phyloP scores from a whole-genome alignment of 92 coral and sea anemone genomes.

The Porites cylindrica region DNA sequence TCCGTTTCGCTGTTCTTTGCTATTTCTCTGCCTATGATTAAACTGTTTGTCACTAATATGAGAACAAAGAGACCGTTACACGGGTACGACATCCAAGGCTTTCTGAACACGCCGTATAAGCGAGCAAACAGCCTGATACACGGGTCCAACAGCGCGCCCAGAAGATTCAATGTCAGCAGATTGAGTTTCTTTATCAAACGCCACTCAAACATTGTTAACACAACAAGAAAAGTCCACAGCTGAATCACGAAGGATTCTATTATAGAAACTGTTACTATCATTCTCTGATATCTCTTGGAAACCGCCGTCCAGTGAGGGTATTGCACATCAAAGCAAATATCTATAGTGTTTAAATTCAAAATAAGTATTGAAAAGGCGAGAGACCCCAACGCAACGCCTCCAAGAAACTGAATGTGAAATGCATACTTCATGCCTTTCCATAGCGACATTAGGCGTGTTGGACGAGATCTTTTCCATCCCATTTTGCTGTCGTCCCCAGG shows the following conservation, averaged over 20 bases:
- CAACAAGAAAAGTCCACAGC: constrained; percentile 49
- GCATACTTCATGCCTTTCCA: neutral
- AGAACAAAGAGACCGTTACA: constrained; percentile 49
- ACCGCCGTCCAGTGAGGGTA: neutral
- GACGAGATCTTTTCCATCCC: constrained; percentile 55
- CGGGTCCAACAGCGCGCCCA: constrained; percentile 67
- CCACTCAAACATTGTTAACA: constrained; percentile 50
- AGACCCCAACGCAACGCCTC: neutral
- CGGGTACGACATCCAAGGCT: constrained; percentile 57
- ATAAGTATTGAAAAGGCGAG: constrained; percentile 43
- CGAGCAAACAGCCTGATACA: constrained; percentile 50
- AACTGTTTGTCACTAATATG: constrained; percentile 36
- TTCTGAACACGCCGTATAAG: constrained; percentile 56
- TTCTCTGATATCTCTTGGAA: constrained; percentile 36
- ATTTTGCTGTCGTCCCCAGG: constrained; percentile 37
- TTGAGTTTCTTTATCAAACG: constrained; percentile 58
- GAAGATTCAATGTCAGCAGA: constrained; percentile 45
- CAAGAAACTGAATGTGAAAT: neutral
- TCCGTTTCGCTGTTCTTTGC: neutral
- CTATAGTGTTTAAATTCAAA: constrained; percentile 70
- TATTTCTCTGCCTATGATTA: constrained; percentile 45
- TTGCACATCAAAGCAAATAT: constrained; percentile 58
- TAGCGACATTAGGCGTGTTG: neutral
- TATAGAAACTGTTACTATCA: constrained; percentile 38
- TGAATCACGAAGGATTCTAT: constrained; percentile 54